These are phyloP conservation scores for Leptarthrus brevirostris DNA, from an alignment of 2,888 invertebrate species.

Conservation along the genomic window DNA sequence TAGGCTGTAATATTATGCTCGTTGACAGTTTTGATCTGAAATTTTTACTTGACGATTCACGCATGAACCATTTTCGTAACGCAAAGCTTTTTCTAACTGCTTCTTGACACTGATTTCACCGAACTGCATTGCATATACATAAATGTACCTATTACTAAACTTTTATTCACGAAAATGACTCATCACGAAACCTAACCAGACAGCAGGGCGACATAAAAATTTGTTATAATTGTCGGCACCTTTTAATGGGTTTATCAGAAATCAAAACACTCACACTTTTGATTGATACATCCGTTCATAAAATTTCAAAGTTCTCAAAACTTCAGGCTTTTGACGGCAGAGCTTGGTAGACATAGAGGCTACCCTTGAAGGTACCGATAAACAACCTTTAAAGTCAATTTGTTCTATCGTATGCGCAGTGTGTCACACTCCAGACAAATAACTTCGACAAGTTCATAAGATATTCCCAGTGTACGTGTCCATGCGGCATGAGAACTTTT, in stretches of 20 bases:
- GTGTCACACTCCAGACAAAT: slow-evolving; percentile 30
- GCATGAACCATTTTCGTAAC: too few species aligned
- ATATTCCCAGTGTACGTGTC: slow-evolving; percentile 7
- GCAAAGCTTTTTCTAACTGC: too few species aligned
- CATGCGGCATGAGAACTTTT: slow-evolving; percentile 24
- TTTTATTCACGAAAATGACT: too few species aligned
- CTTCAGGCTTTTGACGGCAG: background rate
- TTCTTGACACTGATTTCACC: too few species aligned
- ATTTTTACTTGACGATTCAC: too few species aligned
- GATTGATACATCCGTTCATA: slow-evolving; percentile 31
- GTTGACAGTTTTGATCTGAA: too few species aligned
- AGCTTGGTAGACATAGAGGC: slow-evolving; percentile 21
- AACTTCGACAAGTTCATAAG: background rate
- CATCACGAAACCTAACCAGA: background rate
- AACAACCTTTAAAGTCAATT: background rate
- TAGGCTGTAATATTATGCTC: too few species aligned
- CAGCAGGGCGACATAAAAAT: slow-evolving; percentile 10
- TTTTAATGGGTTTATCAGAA: slow-evolving; percentile 22
- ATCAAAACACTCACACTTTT: background rate
- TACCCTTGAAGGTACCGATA: slow-evolving; percentile 17
- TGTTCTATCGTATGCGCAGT: slow-evolving; percentile 1
- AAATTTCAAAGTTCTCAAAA: slow-evolving; percentile 9
- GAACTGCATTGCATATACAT: too few species aligned
- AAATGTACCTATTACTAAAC: too few species aligned
- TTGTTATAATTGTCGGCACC: slow-evolving; percentile 12